Base-by-base conservation (phyloP, 2,797 vertebrate genomes). In the Sebastes reedi region DNA sequence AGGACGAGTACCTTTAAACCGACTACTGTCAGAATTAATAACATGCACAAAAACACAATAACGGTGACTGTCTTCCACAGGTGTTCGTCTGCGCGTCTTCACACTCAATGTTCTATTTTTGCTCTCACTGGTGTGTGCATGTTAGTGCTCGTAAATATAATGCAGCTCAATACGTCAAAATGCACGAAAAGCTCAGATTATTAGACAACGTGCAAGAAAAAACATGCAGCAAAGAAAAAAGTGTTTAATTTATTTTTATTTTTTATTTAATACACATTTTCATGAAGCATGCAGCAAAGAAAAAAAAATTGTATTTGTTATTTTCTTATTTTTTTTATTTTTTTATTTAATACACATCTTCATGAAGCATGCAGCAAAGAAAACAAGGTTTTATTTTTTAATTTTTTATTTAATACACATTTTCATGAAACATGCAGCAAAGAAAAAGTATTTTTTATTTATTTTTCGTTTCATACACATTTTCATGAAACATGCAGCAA, bases 21-120 rank as follows among this genome's bases (percentile, higher is more conserved):
- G 86, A 89, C 80, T 87, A 76, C 85, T 92, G 90, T 92, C 91
- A 91, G 84, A 89, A 89, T 87, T 92, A 89, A 88, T 90, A 86
- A 88, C 80, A 64, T 67, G 72, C 73, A 72, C 69, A 39, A 74
- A 76, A 85, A 80, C 42, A 77, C 67, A 72, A 66, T 8, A 75
- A 34, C 60, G 77, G 70, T 8, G 72, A 78, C 80, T 70, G 76
- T 66, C 77, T 83, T 92, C 90, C 80, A 93, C 91, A 94, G 90
- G 89, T 93, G 91, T 91, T 46, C 32, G 65, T 86, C 73, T 80
- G 56, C 29, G 55, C 64, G 54, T 85, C 67, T 87, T 79, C 60
- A 46, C 72, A 59, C 75, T 14, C 16, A 58, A 54, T 82, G 54
- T 81, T 79, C 71, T 89, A 85, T 84, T 87, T 88, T 70, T 86